Evolutionary conservation across 2,797 vertebrate genomes (phyloP), one percentile per base, ranked within the genome.

Genomic region (Monodelphis domestica): DNA sequence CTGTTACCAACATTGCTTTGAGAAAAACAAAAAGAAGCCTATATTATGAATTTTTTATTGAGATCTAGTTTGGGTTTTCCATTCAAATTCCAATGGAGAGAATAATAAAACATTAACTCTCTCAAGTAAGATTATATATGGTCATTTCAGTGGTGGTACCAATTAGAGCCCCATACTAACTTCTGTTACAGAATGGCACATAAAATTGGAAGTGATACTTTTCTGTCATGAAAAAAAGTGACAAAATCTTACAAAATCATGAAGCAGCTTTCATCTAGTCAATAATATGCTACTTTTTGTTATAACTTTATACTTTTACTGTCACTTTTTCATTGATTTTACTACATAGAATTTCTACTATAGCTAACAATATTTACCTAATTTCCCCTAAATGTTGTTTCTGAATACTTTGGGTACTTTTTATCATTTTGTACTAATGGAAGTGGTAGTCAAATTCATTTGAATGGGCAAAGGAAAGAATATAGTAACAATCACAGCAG

Each of bases 261-360:
- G 57, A n/a, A 89, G 6, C 21, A 59, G 3, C 50, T 78, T 89
- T 45, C 55, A 91, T 10, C 45, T 45, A 84, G 59, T 29, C 30
- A 87, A 12, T 92, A 91, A 55, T 33, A 52, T 89, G n/a, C 51
- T 52, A 53, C 51, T 28, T 24, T 5, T 53, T 1, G 28, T 30
- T 3, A 78, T 2, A 10, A 88, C 26, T 92, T 89, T 17, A 30
- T 53, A 54, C n/a, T 84, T 90, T 28, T 33, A 89, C 1, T 30
- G 38, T 54, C 51, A 78, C 57, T 57, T 54, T 33, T 59, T 94
- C 52, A 14, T 45, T 59, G 91, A 53, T 54, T 95, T 95, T 53
- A 87, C 5, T 91, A 90, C 12, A 90, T 55, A 56, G 87, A 89
- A 93, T 63, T 94, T 59, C 93, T 88, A 29, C 53, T 21, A 52